Conservation (phyloP, 2,113 vertebrate genomes). For the Anas platyrhynchos region DNA sequence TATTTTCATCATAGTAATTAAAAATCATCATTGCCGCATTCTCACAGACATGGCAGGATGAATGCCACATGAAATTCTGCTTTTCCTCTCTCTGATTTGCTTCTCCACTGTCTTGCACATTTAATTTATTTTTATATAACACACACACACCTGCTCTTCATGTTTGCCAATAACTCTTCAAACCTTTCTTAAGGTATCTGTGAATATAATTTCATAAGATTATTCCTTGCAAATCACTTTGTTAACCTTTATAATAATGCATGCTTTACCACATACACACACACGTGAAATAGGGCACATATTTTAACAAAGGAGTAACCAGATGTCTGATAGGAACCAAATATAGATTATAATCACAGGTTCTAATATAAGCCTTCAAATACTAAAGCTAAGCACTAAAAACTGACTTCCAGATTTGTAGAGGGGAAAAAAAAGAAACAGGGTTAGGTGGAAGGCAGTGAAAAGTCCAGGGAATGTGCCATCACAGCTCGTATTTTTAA, state of each 20-base stretch:
- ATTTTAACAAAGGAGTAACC: conserved; percentile 17
- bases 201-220: neutral
- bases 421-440: neutral
- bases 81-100: neutral
- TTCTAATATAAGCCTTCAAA: neutral
- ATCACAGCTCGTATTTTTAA: neutral
- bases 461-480: neutral
- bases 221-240: conserved; percentile 3
- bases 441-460: neutral
- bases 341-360: neutral
- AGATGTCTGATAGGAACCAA: neutral
- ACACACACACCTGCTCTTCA: neutral
- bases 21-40: conserved; percentile 33
- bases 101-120: neutral
- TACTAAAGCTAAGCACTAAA: neutral
- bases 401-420: neutral
- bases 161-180: conserved; percentile 1
- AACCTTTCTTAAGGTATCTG: neutral
- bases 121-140: conserved; percentile 5
- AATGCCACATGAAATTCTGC: conserved; percentile 48
- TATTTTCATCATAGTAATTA: conserved; percentile 70
- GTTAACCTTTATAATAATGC: conserved; percentile 26
- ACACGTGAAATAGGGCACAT: neutral
- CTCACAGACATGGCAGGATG: conserved; percentile 43
- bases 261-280: neutral